These are phyloP conservation scores for Fulmarus glacialis DNA, from an alignment of 2,113 vertebrate genomes.

Conservation along the genomic window DNA sequence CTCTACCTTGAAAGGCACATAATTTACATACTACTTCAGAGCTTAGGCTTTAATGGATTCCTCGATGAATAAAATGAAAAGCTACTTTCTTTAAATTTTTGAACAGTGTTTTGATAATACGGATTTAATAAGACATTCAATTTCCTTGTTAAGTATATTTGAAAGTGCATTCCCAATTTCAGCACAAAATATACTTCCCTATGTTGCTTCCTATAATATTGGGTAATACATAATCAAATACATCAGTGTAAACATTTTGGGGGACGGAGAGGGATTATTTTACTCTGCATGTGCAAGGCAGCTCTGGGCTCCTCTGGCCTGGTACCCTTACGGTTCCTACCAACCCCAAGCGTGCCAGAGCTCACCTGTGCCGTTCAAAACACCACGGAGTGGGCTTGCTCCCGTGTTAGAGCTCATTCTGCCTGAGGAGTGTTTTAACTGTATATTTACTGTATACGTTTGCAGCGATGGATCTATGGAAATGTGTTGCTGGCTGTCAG, in stretches of 20 bases:
- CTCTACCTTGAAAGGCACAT: constrained; percentile 97
- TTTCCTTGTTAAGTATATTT: constrained; percentile 84
- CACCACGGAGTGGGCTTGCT: background rate
- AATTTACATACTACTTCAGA: constrained; percentile 97
- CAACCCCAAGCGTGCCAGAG: background rate
- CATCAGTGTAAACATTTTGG: constrained; percentile 26
- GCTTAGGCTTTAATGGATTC: constrained; percentile 94
- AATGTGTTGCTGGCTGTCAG: background rate
- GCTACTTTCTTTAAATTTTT: constrained; percentile 92
- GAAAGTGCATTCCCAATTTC: constrained; percentile 74
- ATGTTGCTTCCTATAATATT: background rate
- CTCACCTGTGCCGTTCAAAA: constrained; percentile 21
- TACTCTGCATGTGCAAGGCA: background rate
- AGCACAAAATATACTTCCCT: constrained; percentile 69
- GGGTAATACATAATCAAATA: constrained; percentile 14
- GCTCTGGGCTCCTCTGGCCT: background rate
- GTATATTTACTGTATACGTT: background rate
- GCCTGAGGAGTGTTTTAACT: background rate
- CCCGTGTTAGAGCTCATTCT: background rate
- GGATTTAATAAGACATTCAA: constrained; percentile 86
- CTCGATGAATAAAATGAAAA: constrained; percentile 98
- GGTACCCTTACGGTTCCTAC: background rate
- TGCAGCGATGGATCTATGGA: constrained; percentile 6
- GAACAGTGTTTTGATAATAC: constrained; percentile 88
- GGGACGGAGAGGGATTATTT: background rate